phyloP scores from a whole-genome alignment of 2,888 invertebrate species.

The Agonopterix alstromeriana region DNA sequence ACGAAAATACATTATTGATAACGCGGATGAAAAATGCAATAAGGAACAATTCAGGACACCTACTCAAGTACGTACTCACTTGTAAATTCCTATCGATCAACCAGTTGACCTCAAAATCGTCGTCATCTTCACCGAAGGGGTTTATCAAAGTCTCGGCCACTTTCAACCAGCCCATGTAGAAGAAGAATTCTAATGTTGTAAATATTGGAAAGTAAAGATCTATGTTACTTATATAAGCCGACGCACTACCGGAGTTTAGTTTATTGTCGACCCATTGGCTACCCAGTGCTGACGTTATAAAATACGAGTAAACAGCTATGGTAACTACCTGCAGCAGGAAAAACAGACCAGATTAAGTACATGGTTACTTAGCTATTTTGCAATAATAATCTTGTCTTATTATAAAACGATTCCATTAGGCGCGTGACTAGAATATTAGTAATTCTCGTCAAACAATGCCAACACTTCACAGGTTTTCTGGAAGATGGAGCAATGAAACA shows the following conservation, averaged over 20 bases:
- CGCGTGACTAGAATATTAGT: too few relatives aligned
- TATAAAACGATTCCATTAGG: too few relatives aligned
- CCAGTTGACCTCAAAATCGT: constrained; percentile 96
- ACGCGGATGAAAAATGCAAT: not conserved
- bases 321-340: constrained; percentile 84
- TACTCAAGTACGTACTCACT: constrained; percentile 54
- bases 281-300: constrained; percentile 91
- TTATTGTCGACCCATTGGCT: constrained; percentile 89
- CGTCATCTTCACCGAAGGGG: constrained; percentile 94
- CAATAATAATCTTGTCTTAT: too few relatives aligned
- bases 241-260: constrained; percentile 33
- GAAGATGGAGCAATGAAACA: too few relatives aligned
- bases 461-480: too few relatives aligned
- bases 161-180: constrained; percentile 94
- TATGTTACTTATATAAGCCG: constrained; percentile 76
- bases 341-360: not conserved
- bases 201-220: constrained; percentile 95
- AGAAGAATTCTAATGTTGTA: constrained; percentile 91
- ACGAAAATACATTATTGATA: not conserved
- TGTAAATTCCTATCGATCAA: constrained; percentile 93
- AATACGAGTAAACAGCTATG: constrained; percentile 94
- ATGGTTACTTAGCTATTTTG: too few relatives aligned
- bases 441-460: too few relatives aligned
- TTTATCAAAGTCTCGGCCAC: constrained; percentile 94
- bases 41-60: not conserved